Evolutionary conservation across 23 tunicate genomes (phyloP).

Genomic region (Oikopleura albicans): DNA sequence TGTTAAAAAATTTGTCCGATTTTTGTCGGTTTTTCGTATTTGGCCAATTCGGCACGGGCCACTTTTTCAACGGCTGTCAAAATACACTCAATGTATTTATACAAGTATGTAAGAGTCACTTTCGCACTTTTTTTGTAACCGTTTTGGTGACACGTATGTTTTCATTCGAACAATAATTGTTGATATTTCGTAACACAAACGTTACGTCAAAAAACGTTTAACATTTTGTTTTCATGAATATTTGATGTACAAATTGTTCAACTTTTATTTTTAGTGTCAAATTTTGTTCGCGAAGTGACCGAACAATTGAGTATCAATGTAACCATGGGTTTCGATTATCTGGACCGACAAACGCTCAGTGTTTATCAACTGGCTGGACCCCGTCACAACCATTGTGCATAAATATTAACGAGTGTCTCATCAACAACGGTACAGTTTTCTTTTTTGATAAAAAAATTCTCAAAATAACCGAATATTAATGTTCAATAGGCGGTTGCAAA

Average conservation of each 20-base stretch:
- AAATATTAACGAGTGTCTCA: not conserved
- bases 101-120: too few relatives aligned
- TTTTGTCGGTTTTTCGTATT: too few relatives aligned
- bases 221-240: not conserved
- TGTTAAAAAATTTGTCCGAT: too few relatives aligned
- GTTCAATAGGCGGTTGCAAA: not conserved
- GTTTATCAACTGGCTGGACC: not conserved
- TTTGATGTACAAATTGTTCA: not conserved
- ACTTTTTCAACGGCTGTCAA: too few relatives aligned
- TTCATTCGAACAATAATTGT: too few relatives aligned
- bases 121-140: too few relatives aligned
- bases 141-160: too few relatives aligned
- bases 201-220: not conserved
- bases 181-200: too few relatives aligned
- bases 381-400: not conserved
- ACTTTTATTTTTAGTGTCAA: not conserved
- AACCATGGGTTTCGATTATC: not conserved
- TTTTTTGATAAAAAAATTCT: not conserved
- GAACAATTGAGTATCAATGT: not conserved
- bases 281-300: not conserved
- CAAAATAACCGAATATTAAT: too few relatives aligned
- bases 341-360: not conserved
- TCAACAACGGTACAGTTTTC: not conserved
- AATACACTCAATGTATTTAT: too few relatives aligned
- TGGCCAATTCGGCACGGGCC: too few relatives aligned